These are phyloP conservation scores for Brachionus koreanus DNA, from an alignment of 1,140 invertebrate species.

Conservation along the genomic window DNA sequence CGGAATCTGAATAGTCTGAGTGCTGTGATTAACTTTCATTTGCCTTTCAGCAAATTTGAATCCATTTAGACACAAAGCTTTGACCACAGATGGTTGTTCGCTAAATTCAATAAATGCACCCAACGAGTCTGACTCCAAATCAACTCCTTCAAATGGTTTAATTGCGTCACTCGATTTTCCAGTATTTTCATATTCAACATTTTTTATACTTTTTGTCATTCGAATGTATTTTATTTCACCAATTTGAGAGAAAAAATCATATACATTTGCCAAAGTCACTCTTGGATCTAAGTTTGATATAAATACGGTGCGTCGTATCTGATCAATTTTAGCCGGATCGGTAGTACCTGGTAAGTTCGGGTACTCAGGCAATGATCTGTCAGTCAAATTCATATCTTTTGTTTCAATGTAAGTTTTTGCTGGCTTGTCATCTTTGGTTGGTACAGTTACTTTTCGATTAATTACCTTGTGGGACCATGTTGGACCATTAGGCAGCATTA, in stretches of 20 bases:
- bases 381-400: constrained; percentile 31
- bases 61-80: constrained; percentile 44
- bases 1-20: background rate
- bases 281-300: constrained; percentile 29
- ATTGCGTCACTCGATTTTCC: background rate
- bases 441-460: constrained; percentile 5
- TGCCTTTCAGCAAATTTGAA: background rate
- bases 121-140: background rate
- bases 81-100: constrained; percentile 41
- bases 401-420: constrained; percentile 24
- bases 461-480: constrained; percentile 35
- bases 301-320: constrained; percentile 43
- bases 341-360: background rate
- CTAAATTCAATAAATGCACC: constrained; percentile 43
- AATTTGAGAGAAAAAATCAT: constrained; percentile 44
- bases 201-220: constrained; percentile 2
- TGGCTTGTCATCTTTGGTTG: background rate
- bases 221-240: constrained; percentile 45
- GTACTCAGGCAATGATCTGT: constrained; percentile 19
- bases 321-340: constrained; percentile 7
- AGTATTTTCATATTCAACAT: constrained; percentile 24
- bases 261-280: background rate
- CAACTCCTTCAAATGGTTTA: background rate
- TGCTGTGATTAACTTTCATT: constrained; percentile 32
- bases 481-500: background rate